Evolutionary conservation across 2,888 invertebrate genomes (phyloP), one percentile per base, ranked within the genome.

Genomic region (Sycophila texana): DNA sequence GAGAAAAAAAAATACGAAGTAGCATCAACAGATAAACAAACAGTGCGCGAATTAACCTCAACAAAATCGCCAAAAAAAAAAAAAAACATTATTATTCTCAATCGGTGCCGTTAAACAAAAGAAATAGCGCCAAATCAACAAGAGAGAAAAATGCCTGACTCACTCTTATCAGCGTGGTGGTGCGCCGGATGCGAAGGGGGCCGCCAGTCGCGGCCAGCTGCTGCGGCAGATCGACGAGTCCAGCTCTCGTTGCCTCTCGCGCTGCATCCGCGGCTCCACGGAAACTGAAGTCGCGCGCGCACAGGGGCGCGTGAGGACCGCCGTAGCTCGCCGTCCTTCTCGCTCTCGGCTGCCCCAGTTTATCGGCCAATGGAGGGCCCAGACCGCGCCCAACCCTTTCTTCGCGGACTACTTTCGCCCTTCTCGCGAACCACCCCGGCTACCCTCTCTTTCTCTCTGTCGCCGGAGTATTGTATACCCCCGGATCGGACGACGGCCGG

Each of bases 291-390:
- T 72, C 72, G 53, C 67, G 63, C 72, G 61, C 74, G 77, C 4
- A 20, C 73, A 73, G 72, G 47, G 58, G 12, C 16, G 51, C 22
- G 18, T 18, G 68, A 30, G 26, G 39, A 51, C 47, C 39, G 39
- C 39, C 39, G 39, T 53, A 20, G 47, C 12, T 51, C 20, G 53
- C 20, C 78, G 86, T 86, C 88, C 86, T 74, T 85, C 10, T 39
- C 39, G 39, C 39, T 39, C 39, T 7, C 39, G 7, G 10, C 39
- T 39, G 89, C 87, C 89, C 89, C 82, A 88, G 84, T 88, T 86
- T 86, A 84, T 80, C 84, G 83, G 81, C 87, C 89, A 87, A 87
- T 87, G 81, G 81, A 84, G 7, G 39, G 39, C 39, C 39, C 10
- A 7, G 39, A 10, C 39, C 39, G 39, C 39, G 84, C 74, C 84